Percentiles rank a stretch among this genome's conserved stretches.
These are phyloP conservation scores for Onchidella celtica DNA, from an alignment of 2,888 invertebrate species.

Conservation along the genomic window DNA sequence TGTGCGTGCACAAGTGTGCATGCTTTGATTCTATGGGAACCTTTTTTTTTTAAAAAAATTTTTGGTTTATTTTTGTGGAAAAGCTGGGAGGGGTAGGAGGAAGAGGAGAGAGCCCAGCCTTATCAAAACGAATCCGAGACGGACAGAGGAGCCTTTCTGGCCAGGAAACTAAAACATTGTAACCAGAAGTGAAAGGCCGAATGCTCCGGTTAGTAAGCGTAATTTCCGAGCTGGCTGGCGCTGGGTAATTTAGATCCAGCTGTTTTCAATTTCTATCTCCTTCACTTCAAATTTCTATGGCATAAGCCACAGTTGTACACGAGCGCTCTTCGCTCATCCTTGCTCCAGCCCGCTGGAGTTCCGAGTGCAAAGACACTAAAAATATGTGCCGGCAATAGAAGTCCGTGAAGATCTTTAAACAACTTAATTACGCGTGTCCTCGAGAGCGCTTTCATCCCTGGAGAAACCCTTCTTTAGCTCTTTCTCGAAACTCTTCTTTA, in stretches of 20 bases:
- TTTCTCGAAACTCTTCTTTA: too few relatives aligned
- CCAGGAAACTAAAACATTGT: neutral
- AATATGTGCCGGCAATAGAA: neutral
- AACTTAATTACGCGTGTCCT: neutral
- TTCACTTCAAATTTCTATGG: conserved; percentile 35
- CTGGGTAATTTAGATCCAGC: conserved; percentile 35
- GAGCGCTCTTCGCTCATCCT: neutral
- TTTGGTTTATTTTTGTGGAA: too few relatives aligned
- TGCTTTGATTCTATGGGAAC: too few relatives aligned
- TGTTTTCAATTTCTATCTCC: conserved; percentile 37
- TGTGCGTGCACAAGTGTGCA: too few relatives aligned
- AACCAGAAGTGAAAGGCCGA: conserved; percentile 1
- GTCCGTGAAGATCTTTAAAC: neutral
- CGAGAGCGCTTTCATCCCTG: neutral
- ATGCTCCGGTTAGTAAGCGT: conserved; percentile 6
- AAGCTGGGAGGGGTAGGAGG: too few relatives aligned
- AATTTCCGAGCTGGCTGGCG: conserved; percentile 26
- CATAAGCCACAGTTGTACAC: conserved; percentile 14
- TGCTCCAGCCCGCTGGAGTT: neutral
- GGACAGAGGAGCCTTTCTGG: too few relatives aligned
- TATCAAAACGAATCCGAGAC: too few relatives aligned
- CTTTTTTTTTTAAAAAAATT: too few relatives aligned
- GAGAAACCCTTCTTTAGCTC: neutral
- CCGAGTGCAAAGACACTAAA: neutral
- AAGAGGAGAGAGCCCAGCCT: too few relatives aligned